phyloP scores from a whole-genome alignment of 37 sponge, comb jelly and placozoan species.

The Haliclona indistincta region DNA sequence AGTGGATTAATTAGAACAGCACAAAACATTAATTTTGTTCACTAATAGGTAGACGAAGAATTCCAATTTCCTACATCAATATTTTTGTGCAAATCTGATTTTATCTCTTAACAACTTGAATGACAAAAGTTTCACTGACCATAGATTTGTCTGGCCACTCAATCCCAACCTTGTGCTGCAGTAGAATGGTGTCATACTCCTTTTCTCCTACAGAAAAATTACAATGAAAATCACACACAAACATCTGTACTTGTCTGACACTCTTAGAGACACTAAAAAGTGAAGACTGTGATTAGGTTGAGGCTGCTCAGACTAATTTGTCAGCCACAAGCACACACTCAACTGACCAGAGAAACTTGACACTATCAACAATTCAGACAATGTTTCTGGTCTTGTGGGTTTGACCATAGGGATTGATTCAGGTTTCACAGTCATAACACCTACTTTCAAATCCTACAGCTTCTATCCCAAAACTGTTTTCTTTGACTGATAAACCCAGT shows the following conservation, averaged over 20 bases:
- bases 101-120: too few relatives aligned
- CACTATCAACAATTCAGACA: neutral
- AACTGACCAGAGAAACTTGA: neutral
- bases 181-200: slow-evolving; percentile 75
- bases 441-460: neutral
- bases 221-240: too few relatives aligned
- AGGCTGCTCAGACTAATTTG: too few relatives aligned
- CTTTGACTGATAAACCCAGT: neutral
- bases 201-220: slow-evolving; percentile 22
- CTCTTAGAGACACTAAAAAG: too few relatives aligned
- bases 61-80: too few relatives aligned
- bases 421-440: neutral
- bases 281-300: too few relatives aligned
- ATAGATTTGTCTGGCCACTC: slow-evolving; percentile 40
- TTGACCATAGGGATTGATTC: neutral
- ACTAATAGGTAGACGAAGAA: too few relatives aligned
- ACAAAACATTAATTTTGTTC: too few relatives aligned
- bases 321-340: too few relatives aligned
- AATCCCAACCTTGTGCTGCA: slow-evolving; percentile 73
- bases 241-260: too few relatives aligned
- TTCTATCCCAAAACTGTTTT: neutral
- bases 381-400: neutral
- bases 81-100: too few relatives aligned
- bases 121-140: slow-evolving; percentile 8
- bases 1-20: too few relatives aligned